Conservation (phyloP, 2,888 invertebrate species). For the Aleiodes testaceus region DNA sequence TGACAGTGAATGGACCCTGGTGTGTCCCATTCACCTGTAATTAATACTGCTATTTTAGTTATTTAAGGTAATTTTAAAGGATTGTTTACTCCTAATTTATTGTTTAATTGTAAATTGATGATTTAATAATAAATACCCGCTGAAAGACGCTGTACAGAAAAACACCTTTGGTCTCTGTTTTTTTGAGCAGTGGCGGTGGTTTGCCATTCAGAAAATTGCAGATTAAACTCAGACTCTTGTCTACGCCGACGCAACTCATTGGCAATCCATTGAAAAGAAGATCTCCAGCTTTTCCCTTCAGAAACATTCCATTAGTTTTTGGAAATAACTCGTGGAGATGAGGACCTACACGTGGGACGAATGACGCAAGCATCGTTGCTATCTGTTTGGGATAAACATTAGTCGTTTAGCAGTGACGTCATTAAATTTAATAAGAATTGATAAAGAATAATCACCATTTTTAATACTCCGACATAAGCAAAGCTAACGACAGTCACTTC, state of each 20-base stretch:
- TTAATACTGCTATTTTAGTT: constrained; percentile 8
- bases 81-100: constrained; percentile 17
- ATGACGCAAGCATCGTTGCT: constrained; percentile 72
- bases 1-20: constrained; percentile 76
- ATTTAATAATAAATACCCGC: constrained; percentile 45
- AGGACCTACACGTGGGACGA: constrained; percentile 74
- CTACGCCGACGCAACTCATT: constrained; percentile 73
- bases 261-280: constrained; percentile 77
- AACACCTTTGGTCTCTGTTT: constrained; percentile 45
- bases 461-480: constrained; percentile 75
- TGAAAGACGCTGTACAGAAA: constrained; percentile 55
- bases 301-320: constrained; percentile 74
- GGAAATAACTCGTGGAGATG: constrained; percentile 75
- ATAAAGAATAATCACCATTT: constrained; percentile 51
- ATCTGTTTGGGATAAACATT: constrained; percentile 65
- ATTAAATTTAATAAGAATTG: too few relatives aligned
- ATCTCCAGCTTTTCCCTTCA: constrained; percentile 74
- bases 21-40: constrained; percentile 75
- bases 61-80: not conserved
- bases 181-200: constrained; percentile 52
- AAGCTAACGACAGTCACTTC: constrained; percentile 76
- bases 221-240: constrained; percentile 54
- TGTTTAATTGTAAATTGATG: constrained; percentile 23
- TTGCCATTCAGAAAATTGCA: constrained; percentile 52
- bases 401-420: not conserved